phyloP scores from a whole-genome alignment of 2,113 vertebrate species.

The Siphamia tubifer region DNA sequence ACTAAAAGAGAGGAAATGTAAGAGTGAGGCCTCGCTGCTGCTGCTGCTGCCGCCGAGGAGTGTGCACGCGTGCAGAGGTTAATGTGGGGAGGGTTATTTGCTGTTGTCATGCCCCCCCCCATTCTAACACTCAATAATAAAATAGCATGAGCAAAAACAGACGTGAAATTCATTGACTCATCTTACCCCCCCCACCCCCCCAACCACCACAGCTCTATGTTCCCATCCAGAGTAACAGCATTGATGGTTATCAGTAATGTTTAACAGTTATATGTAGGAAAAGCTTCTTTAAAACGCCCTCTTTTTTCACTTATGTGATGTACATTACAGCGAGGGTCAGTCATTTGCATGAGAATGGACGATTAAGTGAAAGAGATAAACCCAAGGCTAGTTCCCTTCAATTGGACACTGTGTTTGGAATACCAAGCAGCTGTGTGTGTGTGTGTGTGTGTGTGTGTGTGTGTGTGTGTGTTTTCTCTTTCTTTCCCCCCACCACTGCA shows the following conservation, averaged over 20 bases:
- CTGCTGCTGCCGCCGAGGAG: slow-evolving; percentile 14
- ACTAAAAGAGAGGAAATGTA: slow-evolving; percentile 67
- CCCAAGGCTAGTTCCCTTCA: slow-evolving; percentile 69
- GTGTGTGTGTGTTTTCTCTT: background rate
- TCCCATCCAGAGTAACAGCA: slow-evolving; percentile 20
- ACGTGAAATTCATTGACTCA: slow-evolving; percentile 19
- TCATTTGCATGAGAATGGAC: slow-evolving; percentile 74
- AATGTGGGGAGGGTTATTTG: slow-evolving; percentile 37
- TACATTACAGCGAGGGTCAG: slow-evolving; percentile 70
- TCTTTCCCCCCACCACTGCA: slow-evolving; percentile 6
- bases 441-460: too few relatives aligned
- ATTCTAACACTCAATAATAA: slow-evolving; percentile 27
- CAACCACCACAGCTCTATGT: background rate
- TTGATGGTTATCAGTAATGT: slow-evolving; percentile 54
- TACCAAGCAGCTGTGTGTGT: slow-evolving; percentile 58
- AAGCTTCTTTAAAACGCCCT: slow-evolving; percentile 43
- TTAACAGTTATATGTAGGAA: slow-evolving; percentile 57
- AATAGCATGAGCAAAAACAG: slow-evolving; percentile 4
- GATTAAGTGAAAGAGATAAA: slow-evolving; percentile 73
- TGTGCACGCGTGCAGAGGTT: slow-evolving; percentile 44
- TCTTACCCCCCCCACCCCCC: background rate
- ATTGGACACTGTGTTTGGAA: slow-evolving; percentile 65
- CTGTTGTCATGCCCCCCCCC: background rate
- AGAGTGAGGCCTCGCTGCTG: slow-evolving; percentile 39
- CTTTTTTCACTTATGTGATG: slow-evolving; percentile 68